Base-by-base conservation (phyloP, 2,888 invertebrate genomes). In the Euclidia mi region DNA sequence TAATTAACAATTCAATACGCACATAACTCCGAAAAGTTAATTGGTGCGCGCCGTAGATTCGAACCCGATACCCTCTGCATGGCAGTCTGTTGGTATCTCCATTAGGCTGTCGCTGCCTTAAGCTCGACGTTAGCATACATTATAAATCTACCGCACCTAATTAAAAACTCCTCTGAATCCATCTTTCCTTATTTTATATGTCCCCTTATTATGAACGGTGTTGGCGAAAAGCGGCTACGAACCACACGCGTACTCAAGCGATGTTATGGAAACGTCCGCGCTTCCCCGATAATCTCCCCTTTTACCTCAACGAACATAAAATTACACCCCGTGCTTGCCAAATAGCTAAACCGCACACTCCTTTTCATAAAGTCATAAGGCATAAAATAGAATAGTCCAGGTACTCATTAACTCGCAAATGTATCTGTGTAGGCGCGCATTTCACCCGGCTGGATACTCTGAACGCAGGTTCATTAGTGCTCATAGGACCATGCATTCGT, bases 381-480 rank as follows among this genome's bases (percentile, higher is more conserved):
- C 62, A 43, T 59, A 71, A 66, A 85, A 77, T 81, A 55, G 65
- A 67, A 65, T 47, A 43, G 42, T 52, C 10, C 49, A 51, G 25
- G 56, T 61, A 59, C 57, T 79, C 59, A 72, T 81, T 70, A 61
- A 61, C 52, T 50, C 59, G 76, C 62, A 78, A 78, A 79, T 68
- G 63, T 73, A 75, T 63, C 44, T 62, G 60, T 62, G 68, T 71
- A 64, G 55, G 51, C 61, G 73, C 71, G 65, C 67, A 77, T 81
- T 81, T 78, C 57, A 79, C 69, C 60, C 74, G 67, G 70, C 59
- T 72, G 77, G 80, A 81, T 76, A 76, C 77, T 83, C 71, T 80
- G 79, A 82, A 84, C 81, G 82, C 81, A 79, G 82, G 82, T 88
- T 88, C 88, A 88, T 89, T 89, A 89, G 82, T 80, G 84, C 73